Percentiles rank a stretch among this genome's conserved stretches.
Conservation (phyloP, 2,888 invertebrate species). For the Dynastes grantii region DNA sequence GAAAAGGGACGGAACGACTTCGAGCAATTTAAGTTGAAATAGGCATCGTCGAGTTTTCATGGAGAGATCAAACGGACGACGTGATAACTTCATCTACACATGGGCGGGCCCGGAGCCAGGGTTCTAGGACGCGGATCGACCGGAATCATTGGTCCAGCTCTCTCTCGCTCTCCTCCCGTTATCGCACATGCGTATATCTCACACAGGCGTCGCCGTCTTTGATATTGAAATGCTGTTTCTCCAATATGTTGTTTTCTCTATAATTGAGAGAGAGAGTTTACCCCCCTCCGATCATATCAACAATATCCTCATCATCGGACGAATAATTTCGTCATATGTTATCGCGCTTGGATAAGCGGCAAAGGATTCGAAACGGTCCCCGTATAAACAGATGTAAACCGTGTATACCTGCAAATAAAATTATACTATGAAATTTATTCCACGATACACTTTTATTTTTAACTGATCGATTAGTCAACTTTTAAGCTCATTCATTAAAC, state of each 20-base stretch:
- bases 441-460: no score
- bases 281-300: constrained; percentile 38
- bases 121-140: constrained; percentile 70
- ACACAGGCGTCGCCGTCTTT: constrained; percentile 61
- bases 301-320: constrained; percentile 34
- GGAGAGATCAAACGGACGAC: constrained; percentile 65
- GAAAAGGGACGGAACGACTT: constrained; percentile 43
- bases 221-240: constrained; percentile 66
- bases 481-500: no score
- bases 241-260: constrained; percentile 66
- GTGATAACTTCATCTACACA: constrained; percentile 70
- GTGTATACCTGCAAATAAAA: neutral
- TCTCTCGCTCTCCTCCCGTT: constrained; percentile 61
- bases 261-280: constrained; percentile 62
- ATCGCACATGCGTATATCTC: constrained; percentile 61
- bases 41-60: constrained; percentile 63
- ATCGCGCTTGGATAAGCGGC: constrained; percentile 39
- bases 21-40: constrained; percentile 62
- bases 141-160: constrained; percentile 67
- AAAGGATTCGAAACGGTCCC: constrained; percentile 30
- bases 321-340: constrained; percentile 44
- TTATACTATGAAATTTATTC: no score
- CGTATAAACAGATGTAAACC: constrained; percentile 15
- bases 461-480: no score
- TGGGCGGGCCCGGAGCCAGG: constrained; percentile 66